Percentiles rank a stretch among this genome's conserved stretches.
Evolutionary conservation across 2,888 invertebrate species (phyloP).

Genomic region (Pandemis corylana): DNA sequence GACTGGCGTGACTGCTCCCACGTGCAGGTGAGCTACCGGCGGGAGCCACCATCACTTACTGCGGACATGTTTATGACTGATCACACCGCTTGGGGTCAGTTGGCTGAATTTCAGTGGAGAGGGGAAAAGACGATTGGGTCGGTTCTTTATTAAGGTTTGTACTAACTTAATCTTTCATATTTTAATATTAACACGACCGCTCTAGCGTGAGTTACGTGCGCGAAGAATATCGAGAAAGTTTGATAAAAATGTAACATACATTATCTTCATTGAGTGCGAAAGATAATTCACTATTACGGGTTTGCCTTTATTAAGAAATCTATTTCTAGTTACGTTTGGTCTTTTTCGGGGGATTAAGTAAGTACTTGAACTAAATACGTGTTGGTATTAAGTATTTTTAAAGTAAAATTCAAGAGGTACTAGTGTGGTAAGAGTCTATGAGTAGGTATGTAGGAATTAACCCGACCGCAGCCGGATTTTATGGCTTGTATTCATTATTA

Average conservation of each 20-base stretch:
- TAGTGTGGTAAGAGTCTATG: background rate
- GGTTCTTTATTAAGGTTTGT: background rate
- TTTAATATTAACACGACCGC: background rate
- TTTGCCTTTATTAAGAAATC: background rate
- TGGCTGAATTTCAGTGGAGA: background rate
- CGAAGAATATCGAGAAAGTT: background rate
- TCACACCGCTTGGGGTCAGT: background rate
- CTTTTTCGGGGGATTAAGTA: too few relatives aligned
- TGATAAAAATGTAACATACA: too few relatives aligned
- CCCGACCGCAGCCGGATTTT: background rate
- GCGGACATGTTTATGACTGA: slow-evolving; percentile 22
- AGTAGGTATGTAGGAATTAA: background rate
- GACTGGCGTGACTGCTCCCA: slow-evolving; percentile 51
- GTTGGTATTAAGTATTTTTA: too few relatives aligned
- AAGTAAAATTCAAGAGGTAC: too few relatives aligned
- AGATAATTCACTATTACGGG: background rate
- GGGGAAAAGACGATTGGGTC: background rate
- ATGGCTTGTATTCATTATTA: background rate
- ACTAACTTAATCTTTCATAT: background rate
- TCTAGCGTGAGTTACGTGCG: background rate
- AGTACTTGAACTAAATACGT: too few relatives aligned
- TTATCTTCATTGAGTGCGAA: too few relatives aligned
- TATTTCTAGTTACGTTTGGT: too few relatives aligned
- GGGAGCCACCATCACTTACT: slow-evolving; percentile 10
- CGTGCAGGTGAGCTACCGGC: slow-evolving; percentile 47